Conservation (phyloP, 2,888 invertebrate species). For the Hyalella azteca region DNA sequence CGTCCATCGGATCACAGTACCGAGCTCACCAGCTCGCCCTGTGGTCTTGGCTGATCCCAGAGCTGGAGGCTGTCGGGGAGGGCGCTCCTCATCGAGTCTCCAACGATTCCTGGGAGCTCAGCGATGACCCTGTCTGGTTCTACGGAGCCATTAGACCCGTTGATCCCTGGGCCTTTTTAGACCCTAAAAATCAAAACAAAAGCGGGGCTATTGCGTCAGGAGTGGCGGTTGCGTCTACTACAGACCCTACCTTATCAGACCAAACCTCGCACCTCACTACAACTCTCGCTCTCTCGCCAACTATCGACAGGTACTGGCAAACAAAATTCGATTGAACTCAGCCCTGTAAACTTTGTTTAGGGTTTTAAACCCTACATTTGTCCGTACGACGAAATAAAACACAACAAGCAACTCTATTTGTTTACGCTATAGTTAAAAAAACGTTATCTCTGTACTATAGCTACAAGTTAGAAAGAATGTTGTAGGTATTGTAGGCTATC, state of each 20-base stretch:
- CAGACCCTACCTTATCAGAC: slow-evolving; percentile 40
- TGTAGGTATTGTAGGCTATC: no score
- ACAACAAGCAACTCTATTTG: no score
- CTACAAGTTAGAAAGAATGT: no score
- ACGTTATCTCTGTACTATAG: no score
- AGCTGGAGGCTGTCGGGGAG: slow-evolving; percentile 54
- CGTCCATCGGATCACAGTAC: slow-evolving; percentile 55
- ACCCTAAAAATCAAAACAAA: slow-evolving; percentile 43
- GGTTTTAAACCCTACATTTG: no score
- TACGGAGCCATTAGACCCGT: slow-evolving; percentile 53
- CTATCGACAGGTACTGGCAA: slow-evolving; percentile 44
- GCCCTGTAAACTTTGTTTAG: no score
- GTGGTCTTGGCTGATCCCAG: slow-evolving; percentile 56
- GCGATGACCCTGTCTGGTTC: slow-evolving; percentile 53
- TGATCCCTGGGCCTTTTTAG: slow-evolving; percentile 53
- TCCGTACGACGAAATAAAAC: no score
- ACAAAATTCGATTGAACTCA: no score
- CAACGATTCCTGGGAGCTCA: slow-evolving; percentile 53
- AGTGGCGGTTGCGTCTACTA: slow-evolving; percentile 27
- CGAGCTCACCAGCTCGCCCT: slow-evolving; percentile 57
- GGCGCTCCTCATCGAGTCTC: slow-evolving; percentile 40
- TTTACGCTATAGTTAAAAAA: no score
- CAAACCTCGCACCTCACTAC: slow-evolving; percentile 49
- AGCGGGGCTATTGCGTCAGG: slow-evolving; percentile 37
- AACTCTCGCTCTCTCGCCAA: slow-evolving; percentile 53